These are phyloP conservation scores for Alaudala cheleensis DNA, from an alignment of 2,113 vertebrate genomes.

Conservation along the genomic window DNA sequence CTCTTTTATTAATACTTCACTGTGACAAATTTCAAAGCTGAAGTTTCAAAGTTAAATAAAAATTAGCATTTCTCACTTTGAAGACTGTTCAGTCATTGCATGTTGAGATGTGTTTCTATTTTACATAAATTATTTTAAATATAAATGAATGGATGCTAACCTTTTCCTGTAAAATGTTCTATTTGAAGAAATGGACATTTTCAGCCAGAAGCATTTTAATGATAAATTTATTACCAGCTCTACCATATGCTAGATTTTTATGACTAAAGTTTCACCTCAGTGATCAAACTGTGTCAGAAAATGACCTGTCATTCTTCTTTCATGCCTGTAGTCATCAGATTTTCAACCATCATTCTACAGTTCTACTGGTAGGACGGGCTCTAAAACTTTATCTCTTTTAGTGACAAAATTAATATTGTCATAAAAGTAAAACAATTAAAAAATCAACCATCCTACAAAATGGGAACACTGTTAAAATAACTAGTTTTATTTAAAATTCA, in stretches of 20 bases:
- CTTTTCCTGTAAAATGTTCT: neutral
- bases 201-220: neutral
- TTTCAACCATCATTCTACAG: neutral
- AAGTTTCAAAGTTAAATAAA: neutral
- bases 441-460: neutral
- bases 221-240: neutral
- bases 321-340: neutral
- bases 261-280: neutral
- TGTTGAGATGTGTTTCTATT: rapidly evolving
- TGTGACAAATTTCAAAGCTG: neutral
- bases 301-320: neutral
- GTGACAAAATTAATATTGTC: neutral
- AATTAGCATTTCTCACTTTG: neutral
- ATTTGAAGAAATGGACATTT: neutral
- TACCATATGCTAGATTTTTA: neutral
- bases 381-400: neutral
- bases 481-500: neutral
- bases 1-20: neutral
- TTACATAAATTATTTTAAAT: neutral
- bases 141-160: neutral
- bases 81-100: neutral
- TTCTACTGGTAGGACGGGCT: neutral
- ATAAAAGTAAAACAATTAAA: neutral
- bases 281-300: neutral
- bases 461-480: neutral